Conservation (phyloP, 2,113 vertebrate species). For the Pseudopipra pipra region DNA sequence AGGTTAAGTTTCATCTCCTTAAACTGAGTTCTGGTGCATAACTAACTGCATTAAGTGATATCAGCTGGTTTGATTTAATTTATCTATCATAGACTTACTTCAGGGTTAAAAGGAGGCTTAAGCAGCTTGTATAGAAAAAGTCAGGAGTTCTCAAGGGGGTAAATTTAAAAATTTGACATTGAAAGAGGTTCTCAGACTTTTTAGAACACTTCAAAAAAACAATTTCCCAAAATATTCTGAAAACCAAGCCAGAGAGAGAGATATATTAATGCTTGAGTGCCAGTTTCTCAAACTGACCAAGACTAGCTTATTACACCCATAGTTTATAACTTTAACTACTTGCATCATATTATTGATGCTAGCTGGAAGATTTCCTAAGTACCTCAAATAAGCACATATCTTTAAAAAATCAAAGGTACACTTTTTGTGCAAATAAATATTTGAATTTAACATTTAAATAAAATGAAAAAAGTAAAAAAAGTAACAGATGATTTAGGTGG, state of each 20-base stretch:
- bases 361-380: neutral
- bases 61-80: neutral
- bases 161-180: neutral
- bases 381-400: neutral
- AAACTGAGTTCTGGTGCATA: neutral
- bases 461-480: neutral
- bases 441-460: neutral
- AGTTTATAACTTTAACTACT: neutral
- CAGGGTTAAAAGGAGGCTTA: neutral
- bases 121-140: neutral
- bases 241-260: neutral
- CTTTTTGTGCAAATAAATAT: neutral
- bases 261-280: neutral
- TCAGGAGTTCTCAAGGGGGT: neutral
- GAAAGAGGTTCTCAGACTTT: neutral
- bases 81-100: neutral
- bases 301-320: neutral
- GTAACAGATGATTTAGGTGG: rapidly evolving
- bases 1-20: neutral
- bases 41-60: neutral
- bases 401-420: neutral
- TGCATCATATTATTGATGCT: neutral
- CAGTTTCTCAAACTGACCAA: neutral
- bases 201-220: neutral
- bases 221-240: neutral